These are phyloP conservation scores for Dinocampus coccinellae DNA, from an alignment of 2,888 invertebrate species.

Conservation along the genomic window DNA sequence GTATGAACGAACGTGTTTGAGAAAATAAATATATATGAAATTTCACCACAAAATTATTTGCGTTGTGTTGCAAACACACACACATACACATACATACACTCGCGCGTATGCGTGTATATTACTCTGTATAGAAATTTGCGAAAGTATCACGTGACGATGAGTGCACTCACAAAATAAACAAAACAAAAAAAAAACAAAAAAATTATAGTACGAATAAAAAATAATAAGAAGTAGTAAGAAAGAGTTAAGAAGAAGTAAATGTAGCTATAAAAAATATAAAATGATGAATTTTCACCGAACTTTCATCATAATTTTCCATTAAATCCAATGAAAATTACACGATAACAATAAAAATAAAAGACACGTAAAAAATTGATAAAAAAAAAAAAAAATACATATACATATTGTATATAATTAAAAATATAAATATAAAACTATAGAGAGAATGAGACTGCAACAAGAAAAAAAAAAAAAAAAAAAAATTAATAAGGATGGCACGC, in stretches of 20 bases:
- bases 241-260: too few species aligned
- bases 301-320: neutral
- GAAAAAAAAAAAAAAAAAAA: too few species aligned
- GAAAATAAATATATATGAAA: slow-evolving; percentile 16
- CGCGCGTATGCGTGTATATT: neutral
- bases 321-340: neutral
- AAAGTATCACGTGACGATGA: slow-evolving; percentile 41
- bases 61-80: too few species aligned
- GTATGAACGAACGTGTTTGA: neutral
- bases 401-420: slow-evolving; percentile 19
- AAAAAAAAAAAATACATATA: slow-evolving; percentile 31
- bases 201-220: neutral
- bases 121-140: slow-evolving; percentile 36
- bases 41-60: slow-evolving; percentile 21
- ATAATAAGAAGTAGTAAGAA: too few species aligned
- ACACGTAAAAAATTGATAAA: slow-evolving; percentile 52
- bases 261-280: slow-evolving; percentile 38
- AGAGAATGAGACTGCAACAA: too few species aligned
- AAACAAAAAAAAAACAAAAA: neutral
- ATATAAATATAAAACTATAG: slow-evolving; percentile 18
- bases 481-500: slow-evolving; percentile 61
- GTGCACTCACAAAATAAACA: slow-evolving; percentile 3
- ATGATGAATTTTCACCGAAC: too few species aligned
- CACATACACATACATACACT: too few species aligned
- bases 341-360: slow-evolving; percentile 40